These are phyloP conservation scores for Loxodonta africana DNA, from an alignment of 2,113 vertebrate species.

Conservation along the genomic window DNA sequence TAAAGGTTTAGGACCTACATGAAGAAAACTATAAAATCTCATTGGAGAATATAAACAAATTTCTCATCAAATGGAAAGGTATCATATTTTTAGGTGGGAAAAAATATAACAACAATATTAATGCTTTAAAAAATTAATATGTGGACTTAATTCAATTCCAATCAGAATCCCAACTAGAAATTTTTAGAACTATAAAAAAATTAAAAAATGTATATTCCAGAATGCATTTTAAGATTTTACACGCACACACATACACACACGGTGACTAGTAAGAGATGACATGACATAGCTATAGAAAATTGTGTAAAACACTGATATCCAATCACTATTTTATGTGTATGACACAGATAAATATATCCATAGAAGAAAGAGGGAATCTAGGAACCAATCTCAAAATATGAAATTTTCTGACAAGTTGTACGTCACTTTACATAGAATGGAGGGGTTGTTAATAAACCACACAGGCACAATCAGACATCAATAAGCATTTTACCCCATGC, in stretches of 20 bases:
- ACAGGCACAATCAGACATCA: not conserved
- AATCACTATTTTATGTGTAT: not conserved
- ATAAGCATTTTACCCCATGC: not conserved
- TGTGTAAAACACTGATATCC: not conserved
- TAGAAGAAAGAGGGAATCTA: not conserved
- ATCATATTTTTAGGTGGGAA: conserved; percentile 22
- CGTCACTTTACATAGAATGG: not conserved
- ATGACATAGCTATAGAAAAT: not conserved
- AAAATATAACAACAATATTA: conserved; percentile 18
- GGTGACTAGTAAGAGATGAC: not conserved
- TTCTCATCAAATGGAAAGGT: conserved; percentile 29
- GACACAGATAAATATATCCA: not conserved
- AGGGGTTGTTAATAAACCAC: not conserved
- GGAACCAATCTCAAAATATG: not conserved
- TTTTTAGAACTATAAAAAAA: not conserved
- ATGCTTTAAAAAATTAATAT: conserved; percentile 17
- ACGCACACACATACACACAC: not conserved
- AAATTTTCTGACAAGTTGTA: not conserved
- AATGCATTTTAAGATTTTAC: not conserved
- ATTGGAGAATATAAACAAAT: not conserved
- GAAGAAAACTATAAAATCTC: conserved; percentile 25
- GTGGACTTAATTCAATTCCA: not conserved
- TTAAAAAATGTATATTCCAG: not conserved
- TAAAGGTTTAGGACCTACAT: conserved; percentile 14
- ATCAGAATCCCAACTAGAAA: not conserved